Evolutionary conservation across 2,113 vertebrate genomes (phyloP).

Genomic region (Bungarus multicinctus): DNA sequence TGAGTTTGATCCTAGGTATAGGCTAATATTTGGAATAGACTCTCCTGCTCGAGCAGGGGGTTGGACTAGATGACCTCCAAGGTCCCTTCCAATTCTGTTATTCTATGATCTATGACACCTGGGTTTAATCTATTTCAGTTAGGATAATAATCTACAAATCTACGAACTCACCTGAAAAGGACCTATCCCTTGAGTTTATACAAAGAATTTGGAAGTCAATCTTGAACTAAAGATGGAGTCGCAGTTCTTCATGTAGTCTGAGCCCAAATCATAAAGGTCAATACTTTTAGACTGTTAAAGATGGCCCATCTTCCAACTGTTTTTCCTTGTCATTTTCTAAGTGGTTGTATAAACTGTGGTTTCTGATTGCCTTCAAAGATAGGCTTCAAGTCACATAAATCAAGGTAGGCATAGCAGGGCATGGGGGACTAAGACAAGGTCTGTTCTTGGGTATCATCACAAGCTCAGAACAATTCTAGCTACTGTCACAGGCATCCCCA

Average conservation of each 20-base stretch:
- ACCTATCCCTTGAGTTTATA: background rate
- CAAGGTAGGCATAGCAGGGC: background rate
- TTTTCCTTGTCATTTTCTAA: background rate
- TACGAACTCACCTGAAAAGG: background rate
- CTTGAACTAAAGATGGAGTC: background rate
- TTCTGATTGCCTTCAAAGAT: background rate
- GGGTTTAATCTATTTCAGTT: background rate
- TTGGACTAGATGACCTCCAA: too few relatives aligned
- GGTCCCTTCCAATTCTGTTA: too few relatives aligned
- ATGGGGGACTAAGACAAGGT: background rate
- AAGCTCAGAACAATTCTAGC: background rate
- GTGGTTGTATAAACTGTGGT: background rate
- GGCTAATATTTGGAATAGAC: too few relatives aligned
- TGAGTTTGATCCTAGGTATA: too few relatives aligned
- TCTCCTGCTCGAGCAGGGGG: too few relatives aligned
- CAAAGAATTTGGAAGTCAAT: background rate
- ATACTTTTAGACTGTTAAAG: background rate
- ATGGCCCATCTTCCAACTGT: background rate
- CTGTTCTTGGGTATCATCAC: background rate
- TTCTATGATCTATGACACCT: too few relatives aligned
- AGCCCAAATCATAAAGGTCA: background rate
- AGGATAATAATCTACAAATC: background rate
- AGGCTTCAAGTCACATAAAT: background rate
- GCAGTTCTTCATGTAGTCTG: background rate
- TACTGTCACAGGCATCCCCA: background rate